A percentile compares a stretch with the other conserved stretches of the same genome.
Conservation (phyloP, 2,888 invertebrate genomes). For the Trichogramma evanescens region DNA sequence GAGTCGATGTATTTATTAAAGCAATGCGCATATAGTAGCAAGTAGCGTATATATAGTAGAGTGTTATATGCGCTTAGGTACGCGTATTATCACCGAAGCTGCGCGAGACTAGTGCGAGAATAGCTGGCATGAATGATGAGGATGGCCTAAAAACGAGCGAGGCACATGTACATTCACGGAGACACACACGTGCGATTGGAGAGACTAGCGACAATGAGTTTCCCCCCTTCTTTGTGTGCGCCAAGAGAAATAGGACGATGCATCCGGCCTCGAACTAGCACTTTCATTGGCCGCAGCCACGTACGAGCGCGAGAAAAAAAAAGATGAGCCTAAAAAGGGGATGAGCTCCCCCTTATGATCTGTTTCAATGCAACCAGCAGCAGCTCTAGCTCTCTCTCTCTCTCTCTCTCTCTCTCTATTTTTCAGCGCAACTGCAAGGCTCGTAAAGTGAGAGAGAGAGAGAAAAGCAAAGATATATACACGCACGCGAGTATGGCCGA, state of each 20-base stretch:
- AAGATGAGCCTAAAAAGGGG: slow-evolving; percentile 31
- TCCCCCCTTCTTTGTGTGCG: slow-evolving; percentile 33
- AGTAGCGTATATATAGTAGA: too few species aligned
- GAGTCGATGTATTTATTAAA: too few species aligned
- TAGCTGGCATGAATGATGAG: too few species aligned
- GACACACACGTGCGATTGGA: slow-evolving; percentile 37
- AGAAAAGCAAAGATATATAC: not conserved
- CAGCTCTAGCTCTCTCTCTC: too few species aligned
- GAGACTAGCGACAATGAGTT: slow-evolving; percentile 39
- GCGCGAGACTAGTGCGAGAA: too few species aligned
- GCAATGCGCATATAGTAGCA: too few species aligned
- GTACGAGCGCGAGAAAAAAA: slow-evolving; percentile 31
- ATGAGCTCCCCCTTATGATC: slow-evolving; percentile 24
- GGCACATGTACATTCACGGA: slow-evolving; percentile 23
- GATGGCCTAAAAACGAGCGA: slow-evolving; percentile 26
- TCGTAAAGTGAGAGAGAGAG: too few species aligned
- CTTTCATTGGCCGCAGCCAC: slow-evolving; percentile 18
- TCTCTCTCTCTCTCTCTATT: too few species aligned
- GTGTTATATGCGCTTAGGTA: not conserved
- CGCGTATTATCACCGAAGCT: not conserved
- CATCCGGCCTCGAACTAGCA: not conserved
- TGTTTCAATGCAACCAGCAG: too few species aligned
- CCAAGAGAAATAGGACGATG: slow-evolving; percentile 34
- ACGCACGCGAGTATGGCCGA: not conserved
- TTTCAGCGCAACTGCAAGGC: too few species aligned